Percentiles rank a stretch among this genome's conserved stretches.
Conservation (phyloP, 1,140 invertebrate species). For the Neodiprion fabricii region DNA sequence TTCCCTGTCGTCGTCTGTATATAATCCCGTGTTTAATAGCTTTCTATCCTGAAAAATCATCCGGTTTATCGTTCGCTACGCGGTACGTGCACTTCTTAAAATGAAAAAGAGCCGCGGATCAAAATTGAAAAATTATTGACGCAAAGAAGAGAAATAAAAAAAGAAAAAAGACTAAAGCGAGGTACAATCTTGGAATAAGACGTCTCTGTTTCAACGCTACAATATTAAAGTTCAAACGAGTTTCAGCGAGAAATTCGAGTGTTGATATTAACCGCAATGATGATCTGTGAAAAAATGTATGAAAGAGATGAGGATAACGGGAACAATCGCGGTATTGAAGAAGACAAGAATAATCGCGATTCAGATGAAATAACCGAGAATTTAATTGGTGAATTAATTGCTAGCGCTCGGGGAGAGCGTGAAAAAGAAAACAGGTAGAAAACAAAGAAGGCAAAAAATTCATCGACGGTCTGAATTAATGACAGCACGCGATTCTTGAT, state of each 20-base stretch:
- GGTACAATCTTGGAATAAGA: background rate
- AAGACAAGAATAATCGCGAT: no score
- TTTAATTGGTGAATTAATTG: no score
- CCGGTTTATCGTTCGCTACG: no score
- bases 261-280: no score
- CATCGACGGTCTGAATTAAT: background rate
- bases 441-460: background rate
- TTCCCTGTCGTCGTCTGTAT: constrained; percentile 11
- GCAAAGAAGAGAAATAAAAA: background rate
- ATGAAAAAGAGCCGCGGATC: background rate
- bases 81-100: no score
- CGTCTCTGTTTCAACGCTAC: no score
- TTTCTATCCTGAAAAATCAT: constrained; percentile 28
- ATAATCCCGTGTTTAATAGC: constrained; percentile 23
- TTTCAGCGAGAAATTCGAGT: no score
- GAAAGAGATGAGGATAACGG: no score
- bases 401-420: background rate
- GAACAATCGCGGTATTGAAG: no score
- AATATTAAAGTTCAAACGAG: no score
- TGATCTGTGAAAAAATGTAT: no score
- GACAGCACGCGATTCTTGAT: background rate
- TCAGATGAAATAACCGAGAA: no score
- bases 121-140: constrained; percentile 9
- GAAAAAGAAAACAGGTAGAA: background rate
- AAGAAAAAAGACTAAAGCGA: background rate